Base-by-base conservation (phyloP, 2,113 vertebrate species). In the Vidua macroura region DNA sequence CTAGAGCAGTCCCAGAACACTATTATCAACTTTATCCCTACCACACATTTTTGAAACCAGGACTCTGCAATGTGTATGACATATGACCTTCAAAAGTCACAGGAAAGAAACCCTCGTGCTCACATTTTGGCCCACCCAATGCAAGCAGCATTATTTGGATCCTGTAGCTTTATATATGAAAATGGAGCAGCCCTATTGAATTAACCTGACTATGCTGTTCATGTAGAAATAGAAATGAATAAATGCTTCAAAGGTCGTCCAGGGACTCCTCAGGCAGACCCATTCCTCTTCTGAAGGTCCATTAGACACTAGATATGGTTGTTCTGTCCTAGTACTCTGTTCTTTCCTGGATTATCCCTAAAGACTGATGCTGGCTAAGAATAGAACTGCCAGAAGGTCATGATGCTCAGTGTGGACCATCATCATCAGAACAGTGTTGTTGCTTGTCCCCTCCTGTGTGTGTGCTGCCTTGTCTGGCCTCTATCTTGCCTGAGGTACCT, bases 341-440 rank as follows among this genome's bases (percentile, higher is more conserved):
- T 86, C 8, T 24, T 63, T 25, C 74, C 35, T n/a, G 19, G 27
- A 44, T 55, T 60, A 23, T 75, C 35, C 48, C 19, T 69, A 2
- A 53, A 41, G 30, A 77, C 27, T 52, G 14, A 35, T 48, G 7
- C 11, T 72, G 20, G 28, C 20, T 68, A 72, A 79, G 44, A 78
- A 31, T 0, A 81, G 76, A 79, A 37, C 24, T 48, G 33, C 44
- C 41, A 53, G 22, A 25, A 76, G 18, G 28, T 69, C 23, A 12
- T 39, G 60, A 43, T 51, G 44, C 59, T 81, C 58, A 86, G 2
- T 35, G 15, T 83, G 9, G 30, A 78, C 28, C 35, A 63, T 0
- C 14, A 2, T n/a, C 16, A 46, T 33, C 0, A 1, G 19, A 93
- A 55, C 2, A 3, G 1, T 53, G 8, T 4, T 75, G 7, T 6